Evolutionary conservation across 2,888 invertebrate species (phyloP), one percentile per base, ranked within the genome.

Genomic region (Nymphalis c-album): DNA sequence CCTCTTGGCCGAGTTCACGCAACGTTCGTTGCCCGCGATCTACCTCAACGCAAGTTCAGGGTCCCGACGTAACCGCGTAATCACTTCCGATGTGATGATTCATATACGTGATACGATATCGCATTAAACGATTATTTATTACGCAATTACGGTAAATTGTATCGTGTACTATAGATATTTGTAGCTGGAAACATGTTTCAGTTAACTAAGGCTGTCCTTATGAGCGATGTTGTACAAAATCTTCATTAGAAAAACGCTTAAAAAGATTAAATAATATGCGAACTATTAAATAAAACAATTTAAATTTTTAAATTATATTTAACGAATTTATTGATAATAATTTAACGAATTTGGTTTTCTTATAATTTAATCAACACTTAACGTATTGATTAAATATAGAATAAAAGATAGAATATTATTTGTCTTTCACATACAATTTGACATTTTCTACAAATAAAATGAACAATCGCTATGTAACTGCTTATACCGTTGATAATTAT

Each of bases 1-100:
- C 60, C 60, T 1, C 60, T 22, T 31, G 40, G 35, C 35, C 18
- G 35, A 69, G 69, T 69, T 70, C 69, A 64, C 69, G 71, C 63
- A 68, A 63, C 69, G 71, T 70, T 71, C 71, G 69, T 70, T 73
- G 69, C 63, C 72, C 73, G 70, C 72, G 73, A 74, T 70, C 72
- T 71, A 73, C 72, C 71, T 71, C 84, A 84, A 85, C 81, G 79
- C 80, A 78, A 79, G 85, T 83, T 84, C 81, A 83, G 80, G 82
- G 82, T 77, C 83, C 78, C 75, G 64, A 71, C 71, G 82, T 82
- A 69, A 70, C 71, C 68, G 74, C 78, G 78, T 84, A 84, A 85
- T 84, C 79, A 81, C 84, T 85, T 86, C 87, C 87, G 86, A 83
- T 72, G 66, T 57, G 65, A 69, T 69, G 70, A 72, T 70, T 69